A percentile compares a stretch with the other conserved stretches of the same genome.
Evolutionary conservation across 2,888 invertebrate genomes (phyloP).

Genomic region (Parasteatoda lunata): DNA sequence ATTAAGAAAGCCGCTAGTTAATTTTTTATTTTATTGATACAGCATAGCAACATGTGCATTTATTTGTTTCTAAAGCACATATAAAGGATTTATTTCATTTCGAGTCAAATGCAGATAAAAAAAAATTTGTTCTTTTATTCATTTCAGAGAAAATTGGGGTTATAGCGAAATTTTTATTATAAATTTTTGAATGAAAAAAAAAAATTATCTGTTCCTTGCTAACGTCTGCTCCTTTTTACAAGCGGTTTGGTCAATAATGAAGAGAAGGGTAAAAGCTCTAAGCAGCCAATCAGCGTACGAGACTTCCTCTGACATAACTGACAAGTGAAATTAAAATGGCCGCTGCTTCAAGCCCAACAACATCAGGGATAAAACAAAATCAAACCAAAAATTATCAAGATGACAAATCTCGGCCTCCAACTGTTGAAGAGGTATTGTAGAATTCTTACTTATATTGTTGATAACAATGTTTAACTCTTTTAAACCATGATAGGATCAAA

Average conservation of each 20-base stretch:
- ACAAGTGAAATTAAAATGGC: constrained; percentile 68
- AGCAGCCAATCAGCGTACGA: constrained; percentile 63
- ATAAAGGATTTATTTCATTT: no score
- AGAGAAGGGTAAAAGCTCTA: constrained; percentile 48
- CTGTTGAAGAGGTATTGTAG: constrained; percentile 60
- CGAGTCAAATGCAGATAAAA: no score
- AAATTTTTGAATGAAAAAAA: no score
- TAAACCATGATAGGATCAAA: neutral
- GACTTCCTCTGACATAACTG: constrained; percentile 66
- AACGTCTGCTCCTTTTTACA: constrained; percentile 36
- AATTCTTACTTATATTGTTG: neutral
- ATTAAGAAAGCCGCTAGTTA: no score
- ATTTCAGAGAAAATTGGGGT: no score
- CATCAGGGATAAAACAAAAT: constrained; percentile 57
- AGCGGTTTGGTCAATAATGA: constrained; percentile 62
- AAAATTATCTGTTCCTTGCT: neutral
- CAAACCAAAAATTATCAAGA: constrained; percentile 48
- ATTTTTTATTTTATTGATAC: no score
- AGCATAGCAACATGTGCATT: no score
- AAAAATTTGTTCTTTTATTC: no score
- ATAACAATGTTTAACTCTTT: no score
- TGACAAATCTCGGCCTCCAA: constrained; percentile 43
- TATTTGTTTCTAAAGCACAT: no score
- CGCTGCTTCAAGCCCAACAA: constrained; percentile 57
- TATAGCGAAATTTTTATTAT: no score